Conservation (phyloP, 2,113 vertebrate genomes). For the Sprattus sprattus region DNA sequence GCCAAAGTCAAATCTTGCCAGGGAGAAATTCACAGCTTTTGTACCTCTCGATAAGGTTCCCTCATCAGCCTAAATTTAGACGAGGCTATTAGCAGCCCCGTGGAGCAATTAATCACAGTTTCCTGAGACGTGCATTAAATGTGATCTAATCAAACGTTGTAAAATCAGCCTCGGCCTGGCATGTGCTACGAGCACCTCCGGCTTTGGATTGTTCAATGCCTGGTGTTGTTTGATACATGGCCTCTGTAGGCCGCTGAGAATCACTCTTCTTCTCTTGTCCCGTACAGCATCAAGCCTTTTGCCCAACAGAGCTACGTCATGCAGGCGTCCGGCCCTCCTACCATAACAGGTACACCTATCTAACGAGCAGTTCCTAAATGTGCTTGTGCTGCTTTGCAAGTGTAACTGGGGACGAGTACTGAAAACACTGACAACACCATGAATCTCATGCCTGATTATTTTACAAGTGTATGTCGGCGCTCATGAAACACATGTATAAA, state of each 20-base stretch:
- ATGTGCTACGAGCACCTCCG: not conserved
- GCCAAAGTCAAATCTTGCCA: not conserved
- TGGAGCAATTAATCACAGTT: not conserved
- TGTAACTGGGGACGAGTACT: not conserved
- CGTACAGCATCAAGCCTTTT: constrained; percentile 88
- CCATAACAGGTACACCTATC: constrained; percentile 79
- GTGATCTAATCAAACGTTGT: not conserved
- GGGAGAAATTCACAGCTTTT: constrained; percentile 11
- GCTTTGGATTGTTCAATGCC: not conserved
- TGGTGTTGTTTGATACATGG: not conserved
- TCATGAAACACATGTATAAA: not conserved
- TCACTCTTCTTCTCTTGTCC: constrained; percentile 49
- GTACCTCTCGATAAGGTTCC: constrained; percentile 11
- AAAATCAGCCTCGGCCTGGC: not conserved
- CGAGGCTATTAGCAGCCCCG: not conserved
- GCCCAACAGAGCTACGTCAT: constrained; percentile 87
- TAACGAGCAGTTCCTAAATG: constrained; percentile 24
- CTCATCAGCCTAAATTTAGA: constrained; percentile 14
- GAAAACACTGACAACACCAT: not conserved
- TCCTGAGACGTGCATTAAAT: not conserved
- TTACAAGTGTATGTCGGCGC: not conserved
- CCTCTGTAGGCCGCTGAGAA: not conserved
- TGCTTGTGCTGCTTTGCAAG: not conserved
- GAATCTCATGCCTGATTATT: not conserved
- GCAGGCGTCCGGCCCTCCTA: constrained; percentile 77